Evolutionary conservation across 2,797 vertebrate genomes (phyloP), one percentile per base, ranked within the genome.

Genomic region (Moxostoma hubbsi): DNA sequence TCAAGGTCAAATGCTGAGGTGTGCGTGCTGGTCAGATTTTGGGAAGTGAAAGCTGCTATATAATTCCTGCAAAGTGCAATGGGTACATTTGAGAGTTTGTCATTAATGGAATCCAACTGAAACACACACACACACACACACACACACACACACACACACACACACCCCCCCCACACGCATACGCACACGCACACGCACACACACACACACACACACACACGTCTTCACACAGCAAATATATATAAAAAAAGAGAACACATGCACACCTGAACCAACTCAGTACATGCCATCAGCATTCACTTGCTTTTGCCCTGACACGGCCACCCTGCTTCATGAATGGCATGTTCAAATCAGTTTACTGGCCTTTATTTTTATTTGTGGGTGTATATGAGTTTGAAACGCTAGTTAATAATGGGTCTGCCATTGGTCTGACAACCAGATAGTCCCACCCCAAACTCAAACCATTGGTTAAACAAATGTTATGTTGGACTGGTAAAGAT

Each of bases 31-130:
- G 70, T 53, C 62, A 73, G 53, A 76, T 75, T 81, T 65, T 76
- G 43, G 57, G 63, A 80, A 81, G 86, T 87, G 82, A 88, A 87
- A 83, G 85, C 55, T 43, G 72, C 45, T 57, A 59, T 49, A 63
- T 75, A 47, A 72, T 64, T 68, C 61, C 75, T 12, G 62, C 24
- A 64, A 24, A 64, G 50, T 51, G 53, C 70, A 49, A n/a, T 9
- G 5, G 18, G 59, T 43, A 55, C 43, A 55, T 64, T 49, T 64
- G 2, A 78, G 36, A 71, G 51, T 79, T 72, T 57, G 49, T 43
- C 13, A 16, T 61, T 51, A 62, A 69, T 61, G 12, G 24, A 77
- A 50, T 70, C 43, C 12, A 47, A 45, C 45, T 57, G 63, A 24
- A 2, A 24, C 24, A 24, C 24, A 24, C 24, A 24, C 24, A 24